Evolutionary conservation across 2,888 invertebrate genomes (phyloP).

Genomic region (Atethmia centrago): DNA sequence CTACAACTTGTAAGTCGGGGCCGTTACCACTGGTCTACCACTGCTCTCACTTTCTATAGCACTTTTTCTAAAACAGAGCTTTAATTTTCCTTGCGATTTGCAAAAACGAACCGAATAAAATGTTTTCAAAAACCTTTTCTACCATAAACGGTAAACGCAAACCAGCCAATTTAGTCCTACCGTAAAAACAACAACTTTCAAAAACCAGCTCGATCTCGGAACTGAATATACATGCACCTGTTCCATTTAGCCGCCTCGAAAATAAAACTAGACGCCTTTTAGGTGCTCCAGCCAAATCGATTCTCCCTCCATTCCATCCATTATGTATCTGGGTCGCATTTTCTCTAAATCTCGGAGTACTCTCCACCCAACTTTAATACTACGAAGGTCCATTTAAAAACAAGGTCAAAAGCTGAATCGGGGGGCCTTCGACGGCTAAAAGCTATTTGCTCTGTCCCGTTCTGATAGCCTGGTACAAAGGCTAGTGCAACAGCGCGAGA

Average conservation of each 20-base stretch:
- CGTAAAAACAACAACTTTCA: conserved; percentile 18
- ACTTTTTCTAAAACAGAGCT: not conserved
- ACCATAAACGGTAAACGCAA: conserved; percentile 4
- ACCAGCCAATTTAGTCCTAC: not conserved
- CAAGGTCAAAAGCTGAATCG: conserved; percentile 58
- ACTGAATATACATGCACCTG: conserved; percentile 20
- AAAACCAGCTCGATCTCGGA: not conserved
- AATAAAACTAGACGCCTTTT: conserved; percentile 41
- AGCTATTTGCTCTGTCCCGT: conserved; percentile 45
- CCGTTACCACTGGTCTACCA: no score
- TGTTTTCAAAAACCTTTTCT: not conserved
- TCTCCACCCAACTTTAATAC: conserved; percentile 39
- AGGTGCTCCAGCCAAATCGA: conserved; percentile 50
- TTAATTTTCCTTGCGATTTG: not conserved
- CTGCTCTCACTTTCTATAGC: no score
- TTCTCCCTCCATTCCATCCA: conserved; percentile 45
- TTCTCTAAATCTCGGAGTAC: conserved; percentile 58
- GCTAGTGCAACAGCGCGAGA: conserved; percentile 41
- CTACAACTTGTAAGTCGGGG: no score
- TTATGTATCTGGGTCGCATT: conserved; percentile 65
- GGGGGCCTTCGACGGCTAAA: conserved; percentile 45
- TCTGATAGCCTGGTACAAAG: conserved; percentile 40
- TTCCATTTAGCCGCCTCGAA: conserved; percentile 30
- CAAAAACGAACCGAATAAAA: conserved; percentile 3
- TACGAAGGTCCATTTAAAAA: conserved; percentile 63